A percentile compares a stretch with the other conserved stretches of the same genome.
These are phyloP conservation scores for Apeltes quadracus DNA, from an alignment of 2,113 vertebrate species.

Conservation along the genomic window DNA sequence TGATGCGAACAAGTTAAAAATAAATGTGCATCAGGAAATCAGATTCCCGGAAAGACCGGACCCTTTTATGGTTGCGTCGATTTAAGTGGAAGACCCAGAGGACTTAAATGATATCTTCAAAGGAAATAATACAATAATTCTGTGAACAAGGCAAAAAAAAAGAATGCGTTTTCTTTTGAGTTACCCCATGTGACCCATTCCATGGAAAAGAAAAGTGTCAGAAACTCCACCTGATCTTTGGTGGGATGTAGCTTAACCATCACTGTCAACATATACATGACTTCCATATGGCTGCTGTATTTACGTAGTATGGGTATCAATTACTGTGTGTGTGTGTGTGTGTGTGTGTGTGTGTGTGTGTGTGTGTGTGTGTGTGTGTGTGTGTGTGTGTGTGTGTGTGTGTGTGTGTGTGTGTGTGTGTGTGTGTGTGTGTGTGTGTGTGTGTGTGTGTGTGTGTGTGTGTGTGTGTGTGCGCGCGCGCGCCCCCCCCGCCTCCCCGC, in stretches of 20 bases:
- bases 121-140: neutral
- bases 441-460: too few relatives aligned
- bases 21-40: neutral
- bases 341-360: constrained; percentile 30
- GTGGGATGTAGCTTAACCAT: constrained; percentile 30
- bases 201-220: constrained; percentile 12
- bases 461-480: too few relatives aligned
- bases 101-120: neutral
- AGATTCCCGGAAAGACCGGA: too few relatives aligned
- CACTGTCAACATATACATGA: constrained; percentile 39
- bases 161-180: neutral
- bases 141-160: too few relatives aligned
- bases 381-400: too few relatives aligned
- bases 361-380: too few relatives aligned
- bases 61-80: neutral
- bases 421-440: neutral
- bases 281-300: constrained; percentile 47
- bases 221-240: constrained; percentile 29
- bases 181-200: neutral
- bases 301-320: constrained; percentile 51
- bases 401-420: constrained; percentile 21
- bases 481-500: too few relatives aligned
- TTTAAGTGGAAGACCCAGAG: neutral
- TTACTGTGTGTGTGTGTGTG: constrained; percentile 49
- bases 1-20: neutral